Percentiles rank a stretch among this genome's conserved stretches.
Conservation (phyloP, 2,888 invertebrate species). For the Loripinus fragilis region DNA sequence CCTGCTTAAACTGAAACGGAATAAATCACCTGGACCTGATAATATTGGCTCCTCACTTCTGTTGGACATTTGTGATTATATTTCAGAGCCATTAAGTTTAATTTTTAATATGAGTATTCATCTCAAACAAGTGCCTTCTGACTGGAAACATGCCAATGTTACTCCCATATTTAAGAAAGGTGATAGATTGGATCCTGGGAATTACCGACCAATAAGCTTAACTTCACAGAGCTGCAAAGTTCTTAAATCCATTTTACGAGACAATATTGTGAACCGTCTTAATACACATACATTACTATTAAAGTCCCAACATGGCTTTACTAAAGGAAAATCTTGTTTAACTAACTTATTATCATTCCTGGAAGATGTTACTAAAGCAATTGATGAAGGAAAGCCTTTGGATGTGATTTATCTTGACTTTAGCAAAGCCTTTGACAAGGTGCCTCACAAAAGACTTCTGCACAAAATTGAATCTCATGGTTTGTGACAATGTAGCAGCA, state of each 20-base stretch:
- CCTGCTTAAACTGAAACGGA: no score
- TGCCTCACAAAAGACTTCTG: no score
- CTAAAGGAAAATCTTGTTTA: not conserved
- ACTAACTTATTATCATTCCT: not conserved
- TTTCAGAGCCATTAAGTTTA: no score
- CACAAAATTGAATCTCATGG: no score
- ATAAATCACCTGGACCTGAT: no score
- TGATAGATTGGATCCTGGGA: not conserved
- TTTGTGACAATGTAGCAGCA: no score
- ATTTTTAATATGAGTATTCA: no score
- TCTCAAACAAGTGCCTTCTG: no score
- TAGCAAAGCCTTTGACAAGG: not conserved
- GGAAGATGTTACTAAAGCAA: not conserved
- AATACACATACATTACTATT: not conserved
- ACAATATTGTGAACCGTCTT: not conserved
- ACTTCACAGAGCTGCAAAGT: not conserved
- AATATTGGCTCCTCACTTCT: no score
- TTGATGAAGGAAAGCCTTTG: not conserved
- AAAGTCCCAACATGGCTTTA: not conserved
- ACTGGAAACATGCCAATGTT: no score
- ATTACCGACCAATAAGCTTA: not conserved
- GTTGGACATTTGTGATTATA: no score
- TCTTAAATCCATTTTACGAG: not conserved
- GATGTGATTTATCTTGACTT: not conserved
- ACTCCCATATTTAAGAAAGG: slow-evolving; percentile 3